Evolutionary conservation across 2,113 vertebrate species (phyloP).

Genomic region (Dendrocopos noguchii): DNA sequence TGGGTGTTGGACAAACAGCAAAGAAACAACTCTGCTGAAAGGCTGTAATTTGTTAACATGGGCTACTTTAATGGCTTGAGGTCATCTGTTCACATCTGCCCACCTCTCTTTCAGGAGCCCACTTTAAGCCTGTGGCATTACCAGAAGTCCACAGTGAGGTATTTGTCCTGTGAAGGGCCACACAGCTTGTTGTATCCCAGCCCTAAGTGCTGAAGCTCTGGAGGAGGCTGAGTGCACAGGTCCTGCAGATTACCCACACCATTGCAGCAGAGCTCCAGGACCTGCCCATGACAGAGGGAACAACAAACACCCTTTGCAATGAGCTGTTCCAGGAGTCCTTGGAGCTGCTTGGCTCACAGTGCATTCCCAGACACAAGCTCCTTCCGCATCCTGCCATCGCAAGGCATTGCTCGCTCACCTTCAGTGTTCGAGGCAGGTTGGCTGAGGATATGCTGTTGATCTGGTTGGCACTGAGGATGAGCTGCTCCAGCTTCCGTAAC

Average conservation of each 20-base stretch:
- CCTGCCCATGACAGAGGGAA: constrained; percentile 55
- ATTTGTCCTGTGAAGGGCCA: constrained; percentile 56
- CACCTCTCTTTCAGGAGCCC: background rate
- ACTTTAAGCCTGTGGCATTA: background rate
- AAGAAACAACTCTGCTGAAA: background rate
- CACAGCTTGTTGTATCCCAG: constrained; percentile 80
- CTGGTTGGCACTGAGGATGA: constrained; percentile 83
- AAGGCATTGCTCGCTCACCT: constrained; percentile 53
- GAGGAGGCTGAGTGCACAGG: constrained; percentile 70
- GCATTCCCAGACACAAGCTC: background rate
- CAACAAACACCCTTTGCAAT: background rate
- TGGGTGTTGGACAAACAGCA: background rate
- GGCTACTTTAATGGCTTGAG: background rate
- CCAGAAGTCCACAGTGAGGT: constrained; percentile 79
- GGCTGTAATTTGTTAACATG: background rate
- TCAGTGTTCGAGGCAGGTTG: constrained; percentile 81
- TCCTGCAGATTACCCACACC: constrained; percentile 70
- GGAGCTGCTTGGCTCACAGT: rapidly evolving
- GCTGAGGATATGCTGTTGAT: constrained; percentile 74
- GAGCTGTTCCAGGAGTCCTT: background rate
- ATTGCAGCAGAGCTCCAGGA: constrained; percentile 87
- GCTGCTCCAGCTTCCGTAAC: constrained; percentile 83
- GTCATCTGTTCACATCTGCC: background rate
- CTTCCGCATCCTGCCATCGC: background rate
- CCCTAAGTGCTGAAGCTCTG: constrained; percentile 80